Evolutionary conservation across 2,113 vertebrate species (phyloP), one percentile per base, ranked within the genome.

Genomic region (Atherinomorus stipes): DNA sequence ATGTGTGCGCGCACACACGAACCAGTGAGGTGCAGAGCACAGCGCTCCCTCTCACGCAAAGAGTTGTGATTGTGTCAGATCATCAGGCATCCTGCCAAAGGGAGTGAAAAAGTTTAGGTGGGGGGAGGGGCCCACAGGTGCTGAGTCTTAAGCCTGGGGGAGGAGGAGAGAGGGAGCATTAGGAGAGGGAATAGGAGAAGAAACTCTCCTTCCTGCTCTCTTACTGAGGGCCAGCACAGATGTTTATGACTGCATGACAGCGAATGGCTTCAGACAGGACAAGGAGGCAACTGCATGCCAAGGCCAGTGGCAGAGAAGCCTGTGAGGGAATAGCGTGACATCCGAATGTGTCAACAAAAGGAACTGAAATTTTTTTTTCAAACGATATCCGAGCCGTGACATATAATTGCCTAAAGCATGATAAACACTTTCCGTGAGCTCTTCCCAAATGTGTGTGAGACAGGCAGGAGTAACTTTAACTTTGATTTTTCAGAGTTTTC

Each of bases 61-160:
- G 71, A 83, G 73, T 69, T 2, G 49, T 71, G 85, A 81, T 89
- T 88, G 86, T 85, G 83, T 88, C 80, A 71, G 67, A 8, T 72
- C 60, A 59, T 64, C 11, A 31, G 86, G 86, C 84, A 4, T 38
- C 45, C 62, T 74, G 86, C 88, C 88, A 90, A 85, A 63, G 25
- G 45, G 60, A 71, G 79, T 44, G 64, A 74, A 82, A 77, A 80
- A 71, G 64, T 80, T 81, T 52, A 51, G 42, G 45, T 31, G 71
- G 49, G 83, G 86, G 64, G 77, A 78, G 65, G 80, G 86, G 68
- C 61, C 49, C 90, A 89, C 90, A 92, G 91, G 91, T 91, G 91
- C 85, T 7, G 74, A 83, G 65, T 52, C 80, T 83, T 81, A 84
- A 91, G 84, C 74, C 64, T 49, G 78, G 82, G 78, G 80, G 86